phyloP scores from a whole-genome alignment of 2,113 vertebrate genomes.

The Rhabdornis inornatus region DNA sequence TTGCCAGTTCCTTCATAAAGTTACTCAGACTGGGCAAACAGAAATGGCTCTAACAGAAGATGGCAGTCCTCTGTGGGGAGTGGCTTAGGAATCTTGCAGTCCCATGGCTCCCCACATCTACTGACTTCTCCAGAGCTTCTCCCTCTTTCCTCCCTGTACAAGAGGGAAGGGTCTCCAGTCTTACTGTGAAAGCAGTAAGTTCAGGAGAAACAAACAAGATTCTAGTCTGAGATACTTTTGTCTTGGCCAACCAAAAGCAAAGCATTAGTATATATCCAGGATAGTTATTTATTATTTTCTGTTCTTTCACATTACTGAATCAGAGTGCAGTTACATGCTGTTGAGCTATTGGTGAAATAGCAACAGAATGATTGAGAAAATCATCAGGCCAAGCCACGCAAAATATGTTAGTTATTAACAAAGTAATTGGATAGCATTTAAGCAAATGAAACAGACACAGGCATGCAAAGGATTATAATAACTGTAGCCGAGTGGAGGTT shows the following conservation, averaged over 20 bases:
- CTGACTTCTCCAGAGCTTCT: background rate
- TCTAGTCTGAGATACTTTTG: conserved; percentile 4
- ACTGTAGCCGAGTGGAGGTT: background rate
- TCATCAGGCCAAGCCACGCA: background rate
- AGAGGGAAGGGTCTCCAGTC: background rate
- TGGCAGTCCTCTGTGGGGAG: background rate
- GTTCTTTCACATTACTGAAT: background rate
- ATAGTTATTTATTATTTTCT: conserved; percentile 8
- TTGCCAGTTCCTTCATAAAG: background rate
- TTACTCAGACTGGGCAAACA: background rate
- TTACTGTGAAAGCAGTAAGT: background rate
- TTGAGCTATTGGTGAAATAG: conserved; percentile 3
- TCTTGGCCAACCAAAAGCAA: background rate
- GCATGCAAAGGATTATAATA: conserved; percentile 41
- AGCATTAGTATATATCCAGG: background rate
- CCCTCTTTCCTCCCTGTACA: background rate
- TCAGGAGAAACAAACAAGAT: background rate
- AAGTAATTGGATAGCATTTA: background rate
- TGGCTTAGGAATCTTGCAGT: background rate
- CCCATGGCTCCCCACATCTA: background rate
- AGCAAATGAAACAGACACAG: background rate
- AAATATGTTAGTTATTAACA: conserved; percentile 50
- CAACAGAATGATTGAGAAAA: conserved; percentile 16
- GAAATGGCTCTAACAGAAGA: background rate
- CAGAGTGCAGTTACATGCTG: background rate